A percentile compares a stretch with the other conserved stretches of the same genome.
phyloP scores from a whole-genome alignment of 2,888 invertebrate species.

The Phragmatobia fuliginosa region DNA sequence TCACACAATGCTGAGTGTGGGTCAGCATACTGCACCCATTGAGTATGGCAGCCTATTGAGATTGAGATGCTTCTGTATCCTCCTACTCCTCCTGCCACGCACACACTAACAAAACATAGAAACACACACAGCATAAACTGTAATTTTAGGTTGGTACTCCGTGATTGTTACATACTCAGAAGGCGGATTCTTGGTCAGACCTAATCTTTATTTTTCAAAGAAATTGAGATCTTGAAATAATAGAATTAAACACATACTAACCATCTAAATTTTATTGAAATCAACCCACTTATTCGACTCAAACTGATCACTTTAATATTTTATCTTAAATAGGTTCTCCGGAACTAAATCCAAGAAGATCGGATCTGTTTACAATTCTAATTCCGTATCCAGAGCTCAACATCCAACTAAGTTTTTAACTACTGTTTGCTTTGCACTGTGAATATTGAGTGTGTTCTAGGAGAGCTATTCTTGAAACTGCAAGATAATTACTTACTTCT shows the following conservation, averaged over 20 bases:
- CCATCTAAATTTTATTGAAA: background rate
- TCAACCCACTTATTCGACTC: background rate
- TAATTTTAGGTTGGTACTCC: too few relatives aligned
- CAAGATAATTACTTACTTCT: slow-evolving; percentile 40
- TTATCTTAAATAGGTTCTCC: background rate
- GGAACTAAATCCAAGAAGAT: background rate
- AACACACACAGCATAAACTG: too few relatives aligned
- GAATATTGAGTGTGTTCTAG: slow-evolving; percentile 15
- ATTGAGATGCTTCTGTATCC: too few relatives aligned
- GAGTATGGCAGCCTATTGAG: too few relatives aligned
- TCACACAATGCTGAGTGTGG: too few relatives aligned
- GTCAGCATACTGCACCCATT: too few relatives aligned
- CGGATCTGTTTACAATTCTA: slow-evolving; percentile 7
- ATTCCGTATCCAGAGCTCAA: slow-evolving; percentile 2
- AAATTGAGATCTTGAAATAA: background rate
- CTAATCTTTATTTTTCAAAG: background rate
- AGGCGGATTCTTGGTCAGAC: too few relatives aligned
- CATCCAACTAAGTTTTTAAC: slow-evolving; percentile 15
- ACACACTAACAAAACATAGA: too few relatives aligned
- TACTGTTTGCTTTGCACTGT: slow-evolving; percentile 27
- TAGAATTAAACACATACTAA: background rate
- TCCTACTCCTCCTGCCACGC: too few relatives aligned
- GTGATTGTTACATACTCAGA: too few relatives aligned
- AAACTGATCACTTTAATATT: background rate
- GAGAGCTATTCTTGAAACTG: slow-evolving; percentile 37